Conservation (phyloP, 2,113 vertebrate genomes). For the Erpornis zantholeuca region DNA sequence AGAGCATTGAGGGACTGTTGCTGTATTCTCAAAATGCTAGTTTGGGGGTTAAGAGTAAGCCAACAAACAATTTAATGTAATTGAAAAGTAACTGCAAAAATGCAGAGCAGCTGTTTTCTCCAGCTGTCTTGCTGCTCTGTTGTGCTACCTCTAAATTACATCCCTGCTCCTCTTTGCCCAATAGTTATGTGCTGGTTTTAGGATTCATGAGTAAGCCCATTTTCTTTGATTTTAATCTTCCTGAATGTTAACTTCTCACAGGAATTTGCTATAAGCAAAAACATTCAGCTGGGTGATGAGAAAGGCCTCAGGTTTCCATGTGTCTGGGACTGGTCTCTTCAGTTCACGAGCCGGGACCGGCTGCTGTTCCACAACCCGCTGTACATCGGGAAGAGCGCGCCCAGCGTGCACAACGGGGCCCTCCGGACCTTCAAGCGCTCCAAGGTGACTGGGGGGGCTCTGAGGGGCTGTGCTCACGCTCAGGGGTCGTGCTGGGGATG, state of each 20-base stretch:
- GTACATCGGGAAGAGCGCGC: slow-evolving; percentile 87
- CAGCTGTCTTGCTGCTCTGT: background rate
- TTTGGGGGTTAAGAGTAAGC: background rate
- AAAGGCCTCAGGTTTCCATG: slow-evolving; percentile 86
- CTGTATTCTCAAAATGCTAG: background rate
- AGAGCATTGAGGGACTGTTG: background rate
- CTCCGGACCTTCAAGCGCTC: slow-evolving; percentile 84
- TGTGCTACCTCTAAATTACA: background rate
- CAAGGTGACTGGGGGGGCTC: slow-evolving; percentile 77
- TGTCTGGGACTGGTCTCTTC: slow-evolving; percentile 97
- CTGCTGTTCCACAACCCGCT: slow-evolving; percentile 94
- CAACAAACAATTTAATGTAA: background rate
- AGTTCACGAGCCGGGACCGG: slow-evolving; percentile 85
- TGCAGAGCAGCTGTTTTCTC: background rate
- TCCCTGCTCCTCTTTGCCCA: background rate
- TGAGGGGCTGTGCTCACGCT: background rate
- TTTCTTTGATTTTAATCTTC: background rate
- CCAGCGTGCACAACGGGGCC: slow-evolving; percentile 82
- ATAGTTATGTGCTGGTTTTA: background rate
- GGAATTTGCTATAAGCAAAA: slow-evolving; percentile 94
- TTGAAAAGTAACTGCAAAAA: background rate
- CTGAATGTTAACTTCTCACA: slow-evolving; percentile 51
- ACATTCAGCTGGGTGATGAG: slow-evolving; percentile 87
- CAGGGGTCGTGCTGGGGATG: background rate
- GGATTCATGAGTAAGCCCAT: background rate